Evolutionary conservation across 2,888 invertebrate species (phyloP).

Genomic region (Entomobrya multifasciata): DNA sequence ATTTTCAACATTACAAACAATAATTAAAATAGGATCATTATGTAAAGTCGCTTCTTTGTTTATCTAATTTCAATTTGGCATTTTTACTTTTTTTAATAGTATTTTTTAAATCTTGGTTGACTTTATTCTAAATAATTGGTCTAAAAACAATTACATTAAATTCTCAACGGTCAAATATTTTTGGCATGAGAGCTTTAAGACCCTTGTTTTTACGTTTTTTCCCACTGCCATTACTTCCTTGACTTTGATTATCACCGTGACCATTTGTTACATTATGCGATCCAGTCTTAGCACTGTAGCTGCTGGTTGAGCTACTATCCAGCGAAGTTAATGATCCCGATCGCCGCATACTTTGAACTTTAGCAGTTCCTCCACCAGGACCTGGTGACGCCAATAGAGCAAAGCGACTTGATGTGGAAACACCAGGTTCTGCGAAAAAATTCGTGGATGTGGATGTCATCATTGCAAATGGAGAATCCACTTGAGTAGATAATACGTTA

Average conservation of each 20-base stretch:
- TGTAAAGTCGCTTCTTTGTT: neutral
- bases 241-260: conserved; percentile 70
- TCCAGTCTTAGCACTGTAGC: conserved; percentile 49
- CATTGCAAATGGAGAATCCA: conserved; percentile 66
- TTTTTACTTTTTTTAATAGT: too few relatives aligned
- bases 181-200: conserved; percentile 77
- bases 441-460: conserved; percentile 52
- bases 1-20: neutral
- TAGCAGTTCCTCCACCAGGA: conserved; percentile 46
- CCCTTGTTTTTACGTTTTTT: conserved; percentile 76
- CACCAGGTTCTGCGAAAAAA: conserved; percentile 52
- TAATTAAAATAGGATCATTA: conserved; percentile 5
- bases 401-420: conserved; percentile 73
- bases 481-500: conserved; percentile 55
- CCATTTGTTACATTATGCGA: conserved; percentile 45
- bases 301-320: conserved; percentile 66
- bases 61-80: neutral
- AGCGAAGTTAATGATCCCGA: conserved; percentile 62
- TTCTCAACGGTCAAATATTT: conserved; percentile 76
- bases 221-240: conserved; percentile 60
- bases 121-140: too few relatives aligned
- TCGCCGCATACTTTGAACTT: conserved; percentile 25
- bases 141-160: neutral
- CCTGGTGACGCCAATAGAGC: conserved; percentile 72
- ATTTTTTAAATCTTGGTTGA: too few relatives aligned